Conservation (phyloP, 2,888 invertebrate species). For the Tuta absoluta region DNA sequence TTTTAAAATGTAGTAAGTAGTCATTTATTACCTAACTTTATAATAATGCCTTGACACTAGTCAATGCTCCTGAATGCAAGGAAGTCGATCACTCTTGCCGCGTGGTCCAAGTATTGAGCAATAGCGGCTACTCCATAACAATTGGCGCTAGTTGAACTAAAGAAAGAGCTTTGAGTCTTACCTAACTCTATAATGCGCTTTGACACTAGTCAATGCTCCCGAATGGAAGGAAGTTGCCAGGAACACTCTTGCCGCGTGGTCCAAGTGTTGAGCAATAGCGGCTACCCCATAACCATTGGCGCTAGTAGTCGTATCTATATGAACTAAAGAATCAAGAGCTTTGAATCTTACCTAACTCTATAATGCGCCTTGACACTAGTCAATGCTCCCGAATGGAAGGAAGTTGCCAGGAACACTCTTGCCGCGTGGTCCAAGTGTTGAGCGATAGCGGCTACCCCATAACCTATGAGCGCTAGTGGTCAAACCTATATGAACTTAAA, state of each 20-base stretch:
- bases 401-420: constrained; percentile 89
- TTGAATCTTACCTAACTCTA: constrained; percentile 83
- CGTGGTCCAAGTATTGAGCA: constrained; percentile 92
- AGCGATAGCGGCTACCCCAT: constrained; percentile 93
- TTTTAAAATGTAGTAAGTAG: too few relatives aligned
- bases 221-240: constrained; percentile 90
- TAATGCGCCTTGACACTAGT: constrained; percentile 91
- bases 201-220: constrained; percentile 89
- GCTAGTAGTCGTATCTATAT: too few relatives aligned
- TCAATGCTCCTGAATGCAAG: constrained; percentile 89
- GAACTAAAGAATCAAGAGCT: too few relatives aligned
- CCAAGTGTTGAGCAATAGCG: constrained; percentile 93
- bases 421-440: constrained; percentile 93
- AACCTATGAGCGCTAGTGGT: constrained; percentile 89
- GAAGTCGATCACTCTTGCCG: constrained; percentile 89
- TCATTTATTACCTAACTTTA: constrained; percentile 85
- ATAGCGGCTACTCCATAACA: constrained; percentile 94
- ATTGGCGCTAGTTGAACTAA: too few relatives aligned
- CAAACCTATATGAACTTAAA: constrained; percentile 39
- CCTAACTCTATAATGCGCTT: constrained; percentile 89
- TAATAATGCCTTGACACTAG: constrained; percentile 91
- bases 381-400: constrained; percentile 90
- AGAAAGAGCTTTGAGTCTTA: constrained; percentile 53
- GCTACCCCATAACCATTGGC: constrained; percentile 92
- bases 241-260: constrained; percentile 91